Base-by-base conservation (phyloP, 2,113 vertebrate genomes). In the Cebidichthys violaceus region DNA sequence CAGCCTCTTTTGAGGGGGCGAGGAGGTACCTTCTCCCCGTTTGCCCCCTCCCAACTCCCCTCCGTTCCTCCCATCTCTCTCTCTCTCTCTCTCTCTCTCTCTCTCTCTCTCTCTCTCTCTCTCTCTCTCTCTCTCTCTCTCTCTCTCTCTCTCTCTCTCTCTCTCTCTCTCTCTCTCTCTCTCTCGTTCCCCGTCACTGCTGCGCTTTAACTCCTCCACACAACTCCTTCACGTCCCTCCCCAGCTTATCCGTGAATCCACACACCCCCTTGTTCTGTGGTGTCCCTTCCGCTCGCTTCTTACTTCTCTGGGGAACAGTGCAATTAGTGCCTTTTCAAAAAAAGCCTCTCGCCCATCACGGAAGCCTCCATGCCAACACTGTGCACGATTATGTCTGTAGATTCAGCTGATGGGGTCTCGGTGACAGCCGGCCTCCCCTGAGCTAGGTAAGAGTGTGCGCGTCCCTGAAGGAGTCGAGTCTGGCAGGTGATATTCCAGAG, bases 1-100 rank as follows among this genome's bases (percentile, higher is more conserved):
- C 83, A 84, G 87, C 80, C 82, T 81, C 78, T 80, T 75, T 82
- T 91, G 37, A 22, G 74, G 91, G 82, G 89, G 85, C 75, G 82
- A 77, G 61, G 70, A 90, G 61, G 84, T 81, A 75, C 76, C 74
- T 81, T 79, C 73, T 79, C 75, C 83, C 77, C 70, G 39, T 62
- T 77, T 69, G 70, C 81, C 84, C 79, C 83, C 80, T 90, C 77
- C 73, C 61, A 54, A 72, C 70, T 78, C 67, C 77, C 71, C 69
- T 67, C 59, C 9, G 35, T 78, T 70, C 68, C 50, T 55, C 43
- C 61, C 72, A 80, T 88, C 35, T n/a, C 17, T 70, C 31, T 35
- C 65, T 59, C 70, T 43, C 33, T 8, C 37, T 39, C 37, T 9
- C 37, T 39, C 37, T 9, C 37, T 39, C 37, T 37, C 37, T 37